These are phyloP conservation scores for Odiellus spinosus DNA, from an alignment of 2,888 invertebrate genomes.

Conservation along the genomic window DNA sequence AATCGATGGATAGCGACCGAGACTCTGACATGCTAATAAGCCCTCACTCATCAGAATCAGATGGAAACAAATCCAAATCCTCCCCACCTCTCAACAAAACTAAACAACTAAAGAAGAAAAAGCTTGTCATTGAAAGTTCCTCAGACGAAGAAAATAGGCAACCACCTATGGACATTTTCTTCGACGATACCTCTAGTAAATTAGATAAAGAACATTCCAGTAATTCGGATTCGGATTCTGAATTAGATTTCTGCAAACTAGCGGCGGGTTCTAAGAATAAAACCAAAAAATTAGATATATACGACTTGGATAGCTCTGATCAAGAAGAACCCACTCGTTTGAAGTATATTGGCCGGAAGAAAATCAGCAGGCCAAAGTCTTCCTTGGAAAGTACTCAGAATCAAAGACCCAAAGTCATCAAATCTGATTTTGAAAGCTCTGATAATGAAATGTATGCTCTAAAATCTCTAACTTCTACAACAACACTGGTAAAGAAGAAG, in stretches of 20 bases:
- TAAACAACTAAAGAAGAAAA: slow-evolving; percentile 18
- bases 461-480: background rate
- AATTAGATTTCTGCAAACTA: slow-evolving; percentile 13
- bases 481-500: slow-evolving; percentile 12
- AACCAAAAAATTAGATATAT: slow-evolving; percentile 11
- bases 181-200: slow-evolving; percentile 7
- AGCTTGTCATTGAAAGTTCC: slow-evolving; percentile 19
- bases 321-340: slow-evolving; percentile 4
- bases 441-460: slow-evolving; percentile 4
- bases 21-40: slow-evolving; percentile 19
- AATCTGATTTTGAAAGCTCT: slow-evolving; percentile 8
- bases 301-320: slow-evolving; percentile 20
- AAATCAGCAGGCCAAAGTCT: background rate
- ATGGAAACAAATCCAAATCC: slow-evolving; percentile 14
- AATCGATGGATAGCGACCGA: slow-evolving; percentile 20
- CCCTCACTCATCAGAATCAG: slow-evolving; percentile 16
- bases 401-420: background rate
- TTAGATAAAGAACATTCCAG: slow-evolving; percentile 11
- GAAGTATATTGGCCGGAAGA: background rate
- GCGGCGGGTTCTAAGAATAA: slow-evolving; percentile 7
- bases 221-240: slow-evolving; percentile 17
- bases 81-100: slow-evolving; percentile 8
- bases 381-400: background rate
- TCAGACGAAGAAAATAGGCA: slow-evolving; percentile 14
- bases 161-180: background rate